These are phyloP conservation scores for Masnerella sp. DNA, from an alignment of 2,888 invertebrate genomes.

Conservation along the genomic window DNA sequence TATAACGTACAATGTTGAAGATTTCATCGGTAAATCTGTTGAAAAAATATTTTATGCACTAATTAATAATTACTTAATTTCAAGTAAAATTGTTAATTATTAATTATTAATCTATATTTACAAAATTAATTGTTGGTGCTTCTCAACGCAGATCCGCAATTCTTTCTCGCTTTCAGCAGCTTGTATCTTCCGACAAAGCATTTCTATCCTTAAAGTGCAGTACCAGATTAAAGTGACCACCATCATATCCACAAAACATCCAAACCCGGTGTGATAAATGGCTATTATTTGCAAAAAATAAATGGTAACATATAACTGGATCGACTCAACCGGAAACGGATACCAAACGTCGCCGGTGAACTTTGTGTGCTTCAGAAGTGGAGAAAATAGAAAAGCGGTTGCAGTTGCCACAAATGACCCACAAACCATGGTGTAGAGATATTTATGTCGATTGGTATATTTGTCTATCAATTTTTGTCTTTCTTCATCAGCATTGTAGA, in stretches of 20 bases:
- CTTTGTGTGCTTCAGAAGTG: constrained; percentile 63
- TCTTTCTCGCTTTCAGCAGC: constrained; percentile 23
- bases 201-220: constrained; percentile 64
- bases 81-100: too few species aligned
- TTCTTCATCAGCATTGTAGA: constrained; percentile 35
- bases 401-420: constrained; percentile 62
- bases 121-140: constrained; percentile 63
- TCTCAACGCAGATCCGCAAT: constrained; percentile 58
- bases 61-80: background rate
- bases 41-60: background rate
- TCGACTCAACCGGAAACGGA: constrained; percentile 67
- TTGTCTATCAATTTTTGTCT: constrained; percentile 62
- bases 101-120: constrained; percentile 50
- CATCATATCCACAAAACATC: constrained; percentile 63
- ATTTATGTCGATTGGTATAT: constrained; percentile 65
- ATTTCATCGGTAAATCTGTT: constrained; percentile 5
- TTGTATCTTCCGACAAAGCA: constrained; percentile 59
- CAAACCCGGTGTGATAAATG: constrained; percentile 63
- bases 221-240: constrained; percentile 67
- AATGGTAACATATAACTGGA: constrained; percentile 51
- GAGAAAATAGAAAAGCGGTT: constrained; percentile 63
- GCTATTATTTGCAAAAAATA: constrained; percentile 64
- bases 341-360: constrained; percentile 68
- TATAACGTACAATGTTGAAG: background rate
- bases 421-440: constrained; percentile 60